Conservation (phyloP, 2,888 invertebrate species). For the Cotesia congregata region DNA sequence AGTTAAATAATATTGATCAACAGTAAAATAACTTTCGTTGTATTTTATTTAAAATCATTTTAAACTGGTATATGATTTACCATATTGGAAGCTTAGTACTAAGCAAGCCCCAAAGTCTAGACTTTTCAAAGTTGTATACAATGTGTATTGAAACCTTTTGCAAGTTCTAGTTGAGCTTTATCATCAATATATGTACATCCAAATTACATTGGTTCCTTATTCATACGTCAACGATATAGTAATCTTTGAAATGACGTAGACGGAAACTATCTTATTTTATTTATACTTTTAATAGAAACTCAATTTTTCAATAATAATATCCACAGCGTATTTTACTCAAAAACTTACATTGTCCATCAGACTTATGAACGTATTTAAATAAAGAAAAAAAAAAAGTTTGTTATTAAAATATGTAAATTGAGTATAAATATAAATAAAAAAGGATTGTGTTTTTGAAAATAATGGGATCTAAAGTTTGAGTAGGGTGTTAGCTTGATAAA, state of each 20-base stretch:
- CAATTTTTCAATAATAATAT: constrained; percentile 2
- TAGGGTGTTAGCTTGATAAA: constrained; percentile 44
- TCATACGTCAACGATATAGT: constrained; percentile 9
- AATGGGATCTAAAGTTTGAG: constrained; percentile 48
- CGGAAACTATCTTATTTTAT: background rate
- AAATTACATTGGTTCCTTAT: background rate
- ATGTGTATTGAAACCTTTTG: background rate
- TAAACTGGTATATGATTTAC: constrained; percentile 12
- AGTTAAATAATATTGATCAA: no score
- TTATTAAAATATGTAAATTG: background rate
- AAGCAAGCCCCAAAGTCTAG: background rate
- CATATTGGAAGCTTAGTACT: constrained; percentile 29
- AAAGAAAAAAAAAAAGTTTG: background rate
- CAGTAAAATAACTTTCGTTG: no score
- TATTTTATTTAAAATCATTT: background rate
- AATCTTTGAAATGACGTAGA: constrained; percentile 9
- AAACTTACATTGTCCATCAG: background rate
- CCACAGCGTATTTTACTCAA: no score
- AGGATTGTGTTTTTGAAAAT: constrained; percentile 42
- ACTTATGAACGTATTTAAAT: background rate
- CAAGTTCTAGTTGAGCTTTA: background rate
- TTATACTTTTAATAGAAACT: background rate
- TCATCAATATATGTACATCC: constrained; percentile 32
- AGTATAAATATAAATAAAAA: constrained; percentile 8
- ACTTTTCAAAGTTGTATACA: background rate